Evolutionary conservation across 2,888 invertebrate species (phyloP).

Genomic region (Eupithecia vulgata): DNA sequence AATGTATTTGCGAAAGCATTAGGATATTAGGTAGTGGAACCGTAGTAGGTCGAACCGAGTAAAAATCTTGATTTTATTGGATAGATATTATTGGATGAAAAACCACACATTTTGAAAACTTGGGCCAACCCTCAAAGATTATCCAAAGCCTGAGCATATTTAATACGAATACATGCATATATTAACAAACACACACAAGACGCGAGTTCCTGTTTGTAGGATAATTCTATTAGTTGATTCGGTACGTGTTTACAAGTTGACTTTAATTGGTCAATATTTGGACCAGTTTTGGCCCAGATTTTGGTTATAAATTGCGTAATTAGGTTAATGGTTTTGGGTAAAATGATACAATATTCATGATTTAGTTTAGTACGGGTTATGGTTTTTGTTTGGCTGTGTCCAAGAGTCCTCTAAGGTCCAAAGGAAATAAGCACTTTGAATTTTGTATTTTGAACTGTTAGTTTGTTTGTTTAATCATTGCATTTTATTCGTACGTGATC

Average conservation of each 20-base stretch:
- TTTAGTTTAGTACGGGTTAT: neutral
- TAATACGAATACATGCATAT: conserved; percentile 37
- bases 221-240: conserved; percentile 43
- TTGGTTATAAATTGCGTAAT: conserved; percentile 17
- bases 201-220: conserved; percentile 29
- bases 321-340: conserved; percentile 4
- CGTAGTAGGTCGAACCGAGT: too few relatives aligned
- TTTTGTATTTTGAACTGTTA: too few relatives aligned
- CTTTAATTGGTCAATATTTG: conserved; percentile 34
- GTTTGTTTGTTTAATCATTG: too few relatives aligned
- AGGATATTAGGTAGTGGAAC: too few relatives aligned
- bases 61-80: too few relatives aligned
- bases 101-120: neutral
- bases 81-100: neutral
- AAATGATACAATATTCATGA: conserved; percentile 6
- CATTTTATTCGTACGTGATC: too few relatives aligned
- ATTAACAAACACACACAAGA: conserved; percentile 34
- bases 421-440: too few relatives aligned
- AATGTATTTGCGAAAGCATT: too few relatives aligned
- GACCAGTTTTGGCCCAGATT: conserved; percentile 23
- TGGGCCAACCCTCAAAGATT: conserved; percentile 24
- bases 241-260: conserved; percentile 36
- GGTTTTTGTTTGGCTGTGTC: conserved; percentile 1
- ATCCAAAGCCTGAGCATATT: conserved; percentile 31
- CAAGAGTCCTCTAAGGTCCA: too few relatives aligned